Conservation (phyloP, 1,140 invertebrate species). For the Vanessa atalanta region DNA sequence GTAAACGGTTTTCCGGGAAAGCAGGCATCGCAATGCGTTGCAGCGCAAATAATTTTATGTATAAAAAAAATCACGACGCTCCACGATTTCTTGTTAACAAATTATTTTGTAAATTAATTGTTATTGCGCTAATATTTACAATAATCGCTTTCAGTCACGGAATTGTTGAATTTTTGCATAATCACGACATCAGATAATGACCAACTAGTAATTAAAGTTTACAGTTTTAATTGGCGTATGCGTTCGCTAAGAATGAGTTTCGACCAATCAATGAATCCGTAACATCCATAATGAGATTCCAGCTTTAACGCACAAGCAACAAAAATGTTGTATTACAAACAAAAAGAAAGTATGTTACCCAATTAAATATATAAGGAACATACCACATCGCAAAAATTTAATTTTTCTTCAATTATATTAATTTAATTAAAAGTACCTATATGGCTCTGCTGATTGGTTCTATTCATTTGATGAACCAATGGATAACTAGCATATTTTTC, state of each 20-base stretch:
- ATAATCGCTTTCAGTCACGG: constrained; percentile 3
- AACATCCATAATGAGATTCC: constrained; percentile 1
- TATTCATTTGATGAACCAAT: too few species aligned
- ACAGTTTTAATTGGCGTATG: constrained; percentile 5
- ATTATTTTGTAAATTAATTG: constrained; percentile 18
- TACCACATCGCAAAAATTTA: neutral
- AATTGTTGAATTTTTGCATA: neutral
- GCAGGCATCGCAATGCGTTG: neutral
- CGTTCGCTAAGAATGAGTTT: constrained; percentile 1
- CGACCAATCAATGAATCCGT: neutral
- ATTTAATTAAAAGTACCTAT: too few species aligned
- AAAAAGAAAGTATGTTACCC: constrained; percentile 6
- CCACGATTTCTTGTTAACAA: constrained; percentile 13
- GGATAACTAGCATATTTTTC: too few species aligned
- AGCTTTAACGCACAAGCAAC: neutral
- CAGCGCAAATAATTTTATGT: neutral
- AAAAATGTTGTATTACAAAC: neutral
- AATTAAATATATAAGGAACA: neutral
- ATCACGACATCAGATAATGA: constrained; percentile 2
- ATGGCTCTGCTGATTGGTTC: too few species aligned
- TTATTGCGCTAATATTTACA: constrained; percentile 1
- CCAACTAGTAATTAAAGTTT: constrained; percentile 5
- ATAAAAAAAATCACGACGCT: neutral
- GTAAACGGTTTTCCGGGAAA: neutral
- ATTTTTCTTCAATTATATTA: neutral